Evolutionary conservation across 2,113 vertebrate genomes (phyloP).

Genomic region (Maccullochella peelii): DNA sequence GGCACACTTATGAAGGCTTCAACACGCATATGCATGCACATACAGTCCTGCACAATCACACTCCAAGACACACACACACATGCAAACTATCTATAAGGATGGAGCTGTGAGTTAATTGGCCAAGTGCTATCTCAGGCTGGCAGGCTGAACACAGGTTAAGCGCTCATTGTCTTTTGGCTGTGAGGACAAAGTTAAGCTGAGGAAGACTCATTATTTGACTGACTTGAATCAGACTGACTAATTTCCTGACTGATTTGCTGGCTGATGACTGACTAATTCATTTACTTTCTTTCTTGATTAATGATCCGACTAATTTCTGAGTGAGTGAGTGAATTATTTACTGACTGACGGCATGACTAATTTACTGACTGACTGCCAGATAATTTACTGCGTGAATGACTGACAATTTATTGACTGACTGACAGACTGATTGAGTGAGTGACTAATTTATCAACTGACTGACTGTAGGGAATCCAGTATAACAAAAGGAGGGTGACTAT

Average conservation of each 20-base stretch:
- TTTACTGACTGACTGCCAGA: conserved; percentile 59
- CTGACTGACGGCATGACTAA: conserved; percentile 53
- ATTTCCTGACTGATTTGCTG: conserved; percentile 62
- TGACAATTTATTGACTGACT: conserved; percentile 62
- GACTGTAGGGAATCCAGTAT: conserved; percentile 37
- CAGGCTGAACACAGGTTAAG: conserved; percentile 71
- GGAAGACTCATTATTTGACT: conserved; percentile 56
- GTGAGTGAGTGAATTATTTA: conserved; percentile 68
- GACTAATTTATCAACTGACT: conserved; percentile 56
- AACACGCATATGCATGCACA: background rate
- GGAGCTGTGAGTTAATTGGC: conserved; percentile 65
- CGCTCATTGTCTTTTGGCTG: conserved; percentile 62
- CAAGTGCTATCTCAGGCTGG: conserved; percentile 65
- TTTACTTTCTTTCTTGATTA: conserved; percentile 48
- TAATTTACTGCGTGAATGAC: conserved; percentile 62
- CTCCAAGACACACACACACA: background rate
- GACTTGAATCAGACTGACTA: conserved; percentile 52
- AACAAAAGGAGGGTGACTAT: conserved; percentile 8
- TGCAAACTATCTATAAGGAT: background rate
- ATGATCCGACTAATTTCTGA: conserved; percentile 63
- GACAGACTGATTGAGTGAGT: conserved; percentile 51
- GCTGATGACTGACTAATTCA: conserved; percentile 42
- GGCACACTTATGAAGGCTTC: background rate
- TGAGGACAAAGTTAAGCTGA: conserved; percentile 59
- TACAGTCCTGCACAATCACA: background rate